Evolutionary conservation across 2,797 vertebrate genomes (phyloP), one percentile per base, ranked within the genome.

Genomic region (Argyrosomus regius): DNA sequence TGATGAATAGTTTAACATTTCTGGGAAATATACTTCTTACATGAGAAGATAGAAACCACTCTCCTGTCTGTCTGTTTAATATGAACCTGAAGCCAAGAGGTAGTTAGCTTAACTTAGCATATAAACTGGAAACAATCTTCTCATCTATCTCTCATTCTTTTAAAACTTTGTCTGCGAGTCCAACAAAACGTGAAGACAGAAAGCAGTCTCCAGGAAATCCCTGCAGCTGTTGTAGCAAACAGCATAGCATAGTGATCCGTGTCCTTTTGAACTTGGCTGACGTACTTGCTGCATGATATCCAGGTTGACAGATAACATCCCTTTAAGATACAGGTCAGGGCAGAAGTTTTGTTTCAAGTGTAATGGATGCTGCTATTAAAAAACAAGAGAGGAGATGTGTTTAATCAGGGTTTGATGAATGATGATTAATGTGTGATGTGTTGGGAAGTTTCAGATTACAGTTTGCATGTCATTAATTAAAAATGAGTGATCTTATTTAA

Each of bases 311-410:
- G 66, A 66, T 56, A 45, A 16, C 1, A 48, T 46, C 18, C 24
- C 22, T 22, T 63, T 52, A 48, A 78, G 7, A 71, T 45, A 6
- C 16, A 53, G 14, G 20, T 72, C 24, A 67, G 45, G 50, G 4
- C 49, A 64, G 17, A 41, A 28, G 54, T 53, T n/a, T 35, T 41
- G 18, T 59, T 50, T 65, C 31, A 70, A 77, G n/a, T 64, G 43
- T 54, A 73, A 75, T 63, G 52, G 68, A 78, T 78, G 45, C 39
- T 61, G 50, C 62, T 26, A 59, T 58, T 69, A 69, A 58, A 74
- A 75, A 28, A 46, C 3, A 4, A 68, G 24, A 61, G 41, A 14
- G 39, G 13, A 14, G 41, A 31, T 26, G 28, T 52, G 53, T 60
- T 64, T 58, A 54, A 52, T 66, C 24, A 12, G 6, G 49, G 1